Evolutionary conservation across 2,113 vertebrate species (phyloP).

Genomic region (Peromyscus leucopus): DNA sequence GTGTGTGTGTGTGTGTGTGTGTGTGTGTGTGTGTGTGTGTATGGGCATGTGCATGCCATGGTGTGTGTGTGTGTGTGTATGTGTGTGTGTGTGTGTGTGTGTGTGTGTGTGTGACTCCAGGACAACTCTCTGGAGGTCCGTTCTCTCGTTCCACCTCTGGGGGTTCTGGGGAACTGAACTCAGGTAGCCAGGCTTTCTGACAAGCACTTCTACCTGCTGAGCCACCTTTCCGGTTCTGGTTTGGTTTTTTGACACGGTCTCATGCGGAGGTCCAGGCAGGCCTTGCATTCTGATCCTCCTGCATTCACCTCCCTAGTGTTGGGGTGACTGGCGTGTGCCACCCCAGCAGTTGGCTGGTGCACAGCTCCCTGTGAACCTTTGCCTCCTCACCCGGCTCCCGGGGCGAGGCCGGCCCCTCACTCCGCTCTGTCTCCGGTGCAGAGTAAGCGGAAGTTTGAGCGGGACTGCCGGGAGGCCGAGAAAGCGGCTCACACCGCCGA

Average conservation of each 20-base stretch:
- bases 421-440: constrained; percentile 58
- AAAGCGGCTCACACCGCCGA: constrained; percentile 91
- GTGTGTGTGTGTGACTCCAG: background rate
- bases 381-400: background rate
- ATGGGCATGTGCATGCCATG: background rate
- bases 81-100: background rate
- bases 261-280: background rate
- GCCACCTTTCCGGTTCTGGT: background rate
- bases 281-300: background rate
- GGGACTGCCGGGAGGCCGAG: constrained; percentile 94
- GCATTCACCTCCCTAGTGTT: background rate
- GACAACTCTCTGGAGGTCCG: background rate
- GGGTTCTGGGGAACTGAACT: background rate
- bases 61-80: background rate
- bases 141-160: background rate
- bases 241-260: background rate
- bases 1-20: background rate
- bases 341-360: background rate
- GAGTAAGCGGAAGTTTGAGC: constrained; percentile 95
- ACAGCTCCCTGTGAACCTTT: background rate
- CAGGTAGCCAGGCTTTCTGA: background rate
- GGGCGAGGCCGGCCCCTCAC: background rate
- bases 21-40: background rate
- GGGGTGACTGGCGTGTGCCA: background rate
- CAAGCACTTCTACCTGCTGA: background rate